Evolutionary conservation across 2,797 vertebrate species (phyloP).

Genomic region (Lerista edwardsae): DNA sequence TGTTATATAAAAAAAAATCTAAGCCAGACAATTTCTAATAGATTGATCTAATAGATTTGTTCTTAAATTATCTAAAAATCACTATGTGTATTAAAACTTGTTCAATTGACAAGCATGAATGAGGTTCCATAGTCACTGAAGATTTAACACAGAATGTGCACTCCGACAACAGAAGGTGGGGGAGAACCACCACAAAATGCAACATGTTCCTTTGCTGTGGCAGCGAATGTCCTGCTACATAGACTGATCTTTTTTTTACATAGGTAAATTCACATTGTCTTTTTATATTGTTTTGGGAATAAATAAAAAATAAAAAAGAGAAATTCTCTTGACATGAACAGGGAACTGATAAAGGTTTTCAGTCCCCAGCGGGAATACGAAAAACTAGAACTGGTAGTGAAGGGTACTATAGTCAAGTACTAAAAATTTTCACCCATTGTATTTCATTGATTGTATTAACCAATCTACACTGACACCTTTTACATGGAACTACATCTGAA

Average conservation of each 20-base stretch:
- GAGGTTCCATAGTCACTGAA: slow-evolving; percentile 23
- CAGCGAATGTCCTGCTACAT: too few relatives aligned
- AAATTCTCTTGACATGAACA: too few relatives aligned
- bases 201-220: neutral
- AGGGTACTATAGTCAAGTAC: neutral
- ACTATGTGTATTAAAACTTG: slow-evolving; percentile 1
- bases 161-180: too few relatives aligned
- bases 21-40: neutral
- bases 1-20: too few relatives aligned
- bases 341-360: neutral
- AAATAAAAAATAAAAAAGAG: too few relatives aligned
- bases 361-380: neutral
- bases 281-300: too few relatives aligned
- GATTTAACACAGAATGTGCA: slow-evolving; percentile 36
- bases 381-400: neutral
- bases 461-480: neutral
- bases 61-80: slow-evolving; percentile 31
- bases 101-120: neutral
- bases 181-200: too few relatives aligned
- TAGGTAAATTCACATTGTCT: too few relatives aligned
- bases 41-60: slow-evolving; percentile 7
- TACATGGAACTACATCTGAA: slow-evolving; percentile 26
- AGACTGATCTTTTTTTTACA: neutral
- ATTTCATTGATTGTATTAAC: neutral
- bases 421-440: neutral